Evolutionary conservation across 2,797 vertebrate species (phyloP).

Genomic region (Okamejei kenojei): DNA sequence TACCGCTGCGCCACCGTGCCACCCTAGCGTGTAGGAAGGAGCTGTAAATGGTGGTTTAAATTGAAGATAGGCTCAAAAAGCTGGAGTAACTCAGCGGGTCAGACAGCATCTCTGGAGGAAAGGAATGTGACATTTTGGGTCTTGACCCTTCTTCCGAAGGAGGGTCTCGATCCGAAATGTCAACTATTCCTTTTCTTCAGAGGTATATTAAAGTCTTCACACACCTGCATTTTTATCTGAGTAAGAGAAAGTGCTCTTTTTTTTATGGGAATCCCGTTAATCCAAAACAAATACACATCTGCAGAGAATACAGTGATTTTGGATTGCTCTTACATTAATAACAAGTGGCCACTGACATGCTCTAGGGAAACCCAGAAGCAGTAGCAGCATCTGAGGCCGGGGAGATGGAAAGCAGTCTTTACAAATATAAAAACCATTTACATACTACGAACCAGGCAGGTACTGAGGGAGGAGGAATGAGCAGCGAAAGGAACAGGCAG

Average conservation of each 20-base stretch:
- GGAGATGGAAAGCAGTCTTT: background rate
- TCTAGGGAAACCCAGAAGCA: background rate
- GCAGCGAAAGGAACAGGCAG: background rate
- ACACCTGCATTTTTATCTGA: background rate
- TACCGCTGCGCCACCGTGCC: too few species aligned
- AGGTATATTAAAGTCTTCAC: background rate
- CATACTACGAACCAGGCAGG: background rate
- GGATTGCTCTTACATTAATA: background rate
- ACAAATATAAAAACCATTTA: constrained; percentile 10
- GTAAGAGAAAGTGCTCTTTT: background rate
- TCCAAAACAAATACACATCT: constrained; percentile 14
- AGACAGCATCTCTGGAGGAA: too few species aligned
- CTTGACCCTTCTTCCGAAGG: too few species aligned
- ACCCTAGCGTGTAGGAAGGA: too few species aligned
- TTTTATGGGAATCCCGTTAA: background rate
- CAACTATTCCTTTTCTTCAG: too few species aligned
- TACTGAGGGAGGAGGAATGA: background rate
- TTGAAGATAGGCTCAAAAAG: too few species aligned
- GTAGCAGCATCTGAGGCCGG: background rate
- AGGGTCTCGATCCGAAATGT: too few species aligned
- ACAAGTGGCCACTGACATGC: background rate
- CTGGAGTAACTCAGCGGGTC: too few species aligned
- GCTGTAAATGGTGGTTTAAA: too few species aligned
- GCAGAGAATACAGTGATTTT: background rate
- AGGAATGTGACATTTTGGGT: too few species aligned